phyloP scores from a whole-genome alignment of 2,113 vertebrate genomes.

The Garra rufa region DNA sequence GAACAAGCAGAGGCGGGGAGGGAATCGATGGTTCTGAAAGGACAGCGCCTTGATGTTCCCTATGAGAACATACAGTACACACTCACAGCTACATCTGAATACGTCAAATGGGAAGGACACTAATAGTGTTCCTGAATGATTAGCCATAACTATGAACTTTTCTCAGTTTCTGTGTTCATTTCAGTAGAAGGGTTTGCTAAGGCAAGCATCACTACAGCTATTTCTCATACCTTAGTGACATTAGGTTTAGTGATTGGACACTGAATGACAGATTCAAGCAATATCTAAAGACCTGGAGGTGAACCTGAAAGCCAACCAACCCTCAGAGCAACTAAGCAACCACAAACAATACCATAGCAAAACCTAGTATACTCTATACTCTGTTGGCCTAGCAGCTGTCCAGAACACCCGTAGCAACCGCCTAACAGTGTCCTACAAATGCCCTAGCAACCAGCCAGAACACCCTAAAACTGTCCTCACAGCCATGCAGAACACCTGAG shows the following conservation, averaged over 20 bases:
- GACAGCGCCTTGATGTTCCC: conserved; percentile 58
- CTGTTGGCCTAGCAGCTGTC: no score
- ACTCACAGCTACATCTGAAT: neutral
- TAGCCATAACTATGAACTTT: neutral
- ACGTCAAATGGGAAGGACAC: neutral
- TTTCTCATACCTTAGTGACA: neutral
- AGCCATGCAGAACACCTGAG: no score
- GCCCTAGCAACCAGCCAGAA: no score
- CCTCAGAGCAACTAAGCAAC: neutral
- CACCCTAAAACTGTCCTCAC: no score
- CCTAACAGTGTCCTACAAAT: no score
- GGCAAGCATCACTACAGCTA: neutral
- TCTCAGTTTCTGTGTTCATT: neutral
- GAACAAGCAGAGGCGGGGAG: conserved; percentile 45
- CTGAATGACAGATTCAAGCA: no score
- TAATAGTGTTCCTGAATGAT: neutral
- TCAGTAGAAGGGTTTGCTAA: neutral
- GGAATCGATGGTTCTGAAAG: conserved; percentile 61
- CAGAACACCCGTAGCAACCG: no score
- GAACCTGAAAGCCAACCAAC: neutral
- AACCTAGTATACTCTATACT: no score
- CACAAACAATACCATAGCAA: no score
- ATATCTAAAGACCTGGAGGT: neutral
- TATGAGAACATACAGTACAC: neutral
- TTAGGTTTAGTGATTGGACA: neutral